Base-by-base conservation (phyloP, 1,140 invertebrate species). In the Drosophila orena region DNA sequence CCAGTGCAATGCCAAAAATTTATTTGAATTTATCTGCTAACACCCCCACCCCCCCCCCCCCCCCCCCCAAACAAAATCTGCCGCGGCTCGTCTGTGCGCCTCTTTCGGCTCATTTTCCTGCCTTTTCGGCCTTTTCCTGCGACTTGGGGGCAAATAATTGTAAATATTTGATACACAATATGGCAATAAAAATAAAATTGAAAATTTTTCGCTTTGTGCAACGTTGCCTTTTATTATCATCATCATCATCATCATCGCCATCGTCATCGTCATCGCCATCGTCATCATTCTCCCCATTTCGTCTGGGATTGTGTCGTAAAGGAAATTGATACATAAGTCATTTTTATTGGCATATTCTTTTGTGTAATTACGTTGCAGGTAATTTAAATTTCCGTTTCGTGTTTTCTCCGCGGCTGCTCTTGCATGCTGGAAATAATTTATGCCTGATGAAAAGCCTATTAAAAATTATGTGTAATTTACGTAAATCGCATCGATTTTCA, bases 131-230 rank as follows among this genome's bases (percentile, higher is more conserved):
- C n/a, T 89, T 89, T 89, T 74, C 65, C 73, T 60, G 58, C 61
- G 57, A 71, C 78, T 64, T 68, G 66, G 62, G 84, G 84, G 77
- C 79, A 91, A 90, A 91, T 91, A 91, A 91, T 91, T 91, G 88
- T 91, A 91, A 91, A 91, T 91, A 91, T 91, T 91, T 91, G 88
- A 91, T 91, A 88, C 83, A 90, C 85, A 90, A 90, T 90, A 90
- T 86, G 86, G 86, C 86, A 90, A 90, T 90, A 90, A 90, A 90
- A 83, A 88, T 86, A 90, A 89, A 89, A 89, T 89, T 89, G 84
- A 89, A 89, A 88, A 71, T 71, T 89, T 69, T 88, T 74, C 81
- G 74, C 81, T 85, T 85, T 77, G 81, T 81, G 77, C 66, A 70
- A 58, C 76, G 74, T 50, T 78, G 77, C 68, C 78, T 86, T 85